Evolutionary conservation across 2,113 vertebrate species (phyloP), one percentile per base, ranked within the genome.

Genomic region (Eonycteris spelaea): DNA sequence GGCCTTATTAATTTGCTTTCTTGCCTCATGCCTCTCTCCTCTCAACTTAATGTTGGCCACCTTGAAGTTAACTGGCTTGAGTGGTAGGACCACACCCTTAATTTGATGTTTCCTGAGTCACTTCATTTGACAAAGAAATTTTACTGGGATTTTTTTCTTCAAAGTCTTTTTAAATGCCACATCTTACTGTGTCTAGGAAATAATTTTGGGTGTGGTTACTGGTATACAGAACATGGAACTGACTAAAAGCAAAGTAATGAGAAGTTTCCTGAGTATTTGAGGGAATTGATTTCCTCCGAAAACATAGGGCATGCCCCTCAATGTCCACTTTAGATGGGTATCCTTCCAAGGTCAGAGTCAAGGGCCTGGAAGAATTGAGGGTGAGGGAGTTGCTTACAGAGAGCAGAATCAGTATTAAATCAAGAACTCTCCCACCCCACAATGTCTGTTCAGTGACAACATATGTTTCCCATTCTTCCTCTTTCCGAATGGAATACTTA

Each of bases 91-190:
- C 40, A 70, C 75, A 65, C 82, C 90, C 71, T 94, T 88, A 61
- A 88, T 82, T 85, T 75, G 55, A 80, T 95, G 63, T 97, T 94
- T 88, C 67, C 24, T 65, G 90, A 94, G 82, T 91, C 67, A 67
- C 21, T 89, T 96, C 57, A 90, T 83, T 93, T 28, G 85, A 86
- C 33, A 97, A 92, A 95, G 18, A 94, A 38, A 90, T 91, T 85
- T 96, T 94, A 73, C 24, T 94, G 86, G 15, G 35, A 38, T 35
- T 71, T 92, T 77, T 57, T 93, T 77, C 77, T 96, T 94, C 79
- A 75, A 95, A 95, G 74, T 95, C 73, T 84, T 93, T 93, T 83
- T 48, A 95, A 95, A 94, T 96, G 55, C n/a, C 67, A 83, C n/a
- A 83, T 97, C 48, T 96, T 95, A 57, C 9, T 48, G 43, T 94